A percentile compares a stretch with the other conserved stretches of the same genome.
Conservation (phyloP, 2,888 invertebrate species). For the Patella caerulea region DNA sequence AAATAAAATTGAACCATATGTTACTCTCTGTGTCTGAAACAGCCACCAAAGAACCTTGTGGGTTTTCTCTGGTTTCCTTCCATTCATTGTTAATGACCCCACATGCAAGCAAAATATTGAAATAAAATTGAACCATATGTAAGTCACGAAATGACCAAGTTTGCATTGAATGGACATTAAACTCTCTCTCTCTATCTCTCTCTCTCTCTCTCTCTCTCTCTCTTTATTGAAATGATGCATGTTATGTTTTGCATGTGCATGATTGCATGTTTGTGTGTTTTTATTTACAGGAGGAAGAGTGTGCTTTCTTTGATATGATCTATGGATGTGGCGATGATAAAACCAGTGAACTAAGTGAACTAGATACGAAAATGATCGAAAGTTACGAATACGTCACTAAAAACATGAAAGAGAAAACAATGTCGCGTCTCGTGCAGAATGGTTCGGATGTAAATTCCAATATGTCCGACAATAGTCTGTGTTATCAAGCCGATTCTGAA, state of each 20-base stretch:
- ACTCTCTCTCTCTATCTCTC: too few relatives aligned
- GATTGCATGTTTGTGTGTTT: not conserved
- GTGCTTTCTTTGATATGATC: slow-evolving; percentile 21
- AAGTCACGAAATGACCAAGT: too few relatives aligned
- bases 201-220: too few relatives aligned
- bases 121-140: too few relatives aligned
- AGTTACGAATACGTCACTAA: not conserved
- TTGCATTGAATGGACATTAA: too few relatives aligned
- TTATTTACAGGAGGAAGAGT: slow-evolving; percentile 4
- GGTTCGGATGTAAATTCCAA: not conserved
- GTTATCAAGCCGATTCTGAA: not conserved
- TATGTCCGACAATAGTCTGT: not conserved
- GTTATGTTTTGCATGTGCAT: slow-evolving; percentile 8
- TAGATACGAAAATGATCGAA: not conserved
- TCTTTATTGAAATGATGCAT: too few relatives aligned
- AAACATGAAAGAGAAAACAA: not conserved
- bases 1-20: too few relatives aligned
- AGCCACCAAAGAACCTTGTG: too few relatives aligned
- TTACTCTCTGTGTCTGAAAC: too few relatives aligned
- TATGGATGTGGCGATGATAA: not conserved
- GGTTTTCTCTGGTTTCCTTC: too few relatives aligned
- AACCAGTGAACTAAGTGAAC: not conserved
- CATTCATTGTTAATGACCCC: too few relatives aligned
- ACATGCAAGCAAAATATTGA: too few relatives aligned
- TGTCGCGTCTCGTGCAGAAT: not conserved